Evolutionary conservation across 2,888 invertebrate genomes (phyloP), one percentile per base, ranked within the genome.

Genomic region (Polyommatus iphigenia): DNA sequence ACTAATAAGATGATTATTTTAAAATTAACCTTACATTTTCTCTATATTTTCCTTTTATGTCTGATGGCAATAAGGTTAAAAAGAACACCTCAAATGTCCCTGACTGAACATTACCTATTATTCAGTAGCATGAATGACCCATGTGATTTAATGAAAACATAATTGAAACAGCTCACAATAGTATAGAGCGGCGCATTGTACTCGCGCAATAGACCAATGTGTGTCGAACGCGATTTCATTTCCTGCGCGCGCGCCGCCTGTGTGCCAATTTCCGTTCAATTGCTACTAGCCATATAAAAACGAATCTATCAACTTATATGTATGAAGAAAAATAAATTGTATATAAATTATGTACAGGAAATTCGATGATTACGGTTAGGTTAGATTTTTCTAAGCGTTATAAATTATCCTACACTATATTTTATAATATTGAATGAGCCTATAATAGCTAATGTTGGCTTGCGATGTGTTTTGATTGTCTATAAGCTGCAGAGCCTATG

Each of bases 161-260:
- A 59, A 57, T 77, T 57, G 77, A 72, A 77, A 50, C 15, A 36
- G 50, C 59, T 57, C 76, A 67, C 67, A 67, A 67, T 67, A 67
- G 67, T 32, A 67, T 15, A 67, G 76, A 71, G 78, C 78, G 76
- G 79, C 75, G 80, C 78, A 80, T 80, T 84, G 86, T 86, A 85
- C 83, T 76, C 79, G 83, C 83, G 91, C 90, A 91, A 92, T 92
- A 88, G 90, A 86, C 85, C 89, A 88, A 88, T 89, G 86, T 85
- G 86, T 88, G 90, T 89, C 89, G 90, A 90, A 89, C 90, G 91
- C 92, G 90, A 89, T 92, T 91, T 93, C 92, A 93, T 93, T 90
- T 93, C 93, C 93, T 89, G 85, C 89, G 91, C 89, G 90, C 86
- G 91, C 92, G 91, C 90, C 89, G 91, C 86, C 90, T 90, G 89